A percentile compares a stretch with the other conserved stretches of the same genome.
Conservation (phyloP, 1,140 invertebrate species). For the Alviniconcha marisindica region DNA sequence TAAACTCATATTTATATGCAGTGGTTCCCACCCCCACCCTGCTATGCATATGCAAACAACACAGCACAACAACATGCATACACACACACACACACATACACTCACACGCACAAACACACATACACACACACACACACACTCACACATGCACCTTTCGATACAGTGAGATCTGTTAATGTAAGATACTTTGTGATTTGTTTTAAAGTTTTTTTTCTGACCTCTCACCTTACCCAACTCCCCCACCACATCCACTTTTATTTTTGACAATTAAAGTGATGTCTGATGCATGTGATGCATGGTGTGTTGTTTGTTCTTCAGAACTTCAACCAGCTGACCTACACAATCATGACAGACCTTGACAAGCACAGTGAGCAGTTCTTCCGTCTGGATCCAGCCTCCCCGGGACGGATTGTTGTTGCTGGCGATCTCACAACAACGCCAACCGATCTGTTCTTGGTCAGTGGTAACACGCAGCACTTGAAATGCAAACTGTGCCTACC, state of each 20-base stretch:
- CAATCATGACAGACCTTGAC: constrained; percentile 21
- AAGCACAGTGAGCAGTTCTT: constrained; percentile 22
- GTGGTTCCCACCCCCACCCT: too few relatives aligned
- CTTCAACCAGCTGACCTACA: constrained; percentile 30
- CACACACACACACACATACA: too few relatives aligned
- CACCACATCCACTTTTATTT: background rate
- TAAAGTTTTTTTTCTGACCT: background rate
- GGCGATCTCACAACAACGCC: background rate
- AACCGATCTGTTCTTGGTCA: constrained; percentile 20
- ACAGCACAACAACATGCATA: too few relatives aligned
- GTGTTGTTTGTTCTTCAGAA: background rate
- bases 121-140: too few relatives aligned
- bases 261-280: background rate
- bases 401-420: background rate
- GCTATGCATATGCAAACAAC: too few relatives aligned
- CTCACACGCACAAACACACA: too few relatives aligned
- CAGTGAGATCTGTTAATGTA: background rate
- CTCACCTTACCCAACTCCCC: background rate
- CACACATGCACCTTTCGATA: too few relatives aligned
- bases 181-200: background rate
- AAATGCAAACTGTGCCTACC: too few relatives aligned
- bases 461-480: background rate
- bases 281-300: too few relatives aligned
- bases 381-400: background rate
- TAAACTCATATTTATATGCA: too few relatives aligned